Evolutionary conservation across 2,888 invertebrate genomes (phyloP).

Genomic region (Volucella bombylans): DNA sequence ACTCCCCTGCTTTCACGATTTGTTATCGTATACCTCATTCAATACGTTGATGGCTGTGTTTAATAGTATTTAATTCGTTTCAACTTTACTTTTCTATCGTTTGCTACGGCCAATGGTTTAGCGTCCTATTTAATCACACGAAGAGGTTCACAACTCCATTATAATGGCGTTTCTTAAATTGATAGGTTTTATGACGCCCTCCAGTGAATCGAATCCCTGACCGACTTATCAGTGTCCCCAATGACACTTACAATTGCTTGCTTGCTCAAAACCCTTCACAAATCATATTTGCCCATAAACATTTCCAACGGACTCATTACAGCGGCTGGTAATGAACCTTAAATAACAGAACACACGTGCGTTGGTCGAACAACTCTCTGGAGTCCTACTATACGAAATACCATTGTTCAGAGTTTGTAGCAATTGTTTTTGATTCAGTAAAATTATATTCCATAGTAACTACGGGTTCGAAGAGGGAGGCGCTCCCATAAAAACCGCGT

Average conservation of each 20-base stretch:
- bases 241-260: constrained; percentile 18
- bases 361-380: background rate
- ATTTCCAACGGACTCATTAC: constrained; percentile 24
- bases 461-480: background rate
- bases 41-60: no score
- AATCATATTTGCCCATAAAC: constrained; percentile 40
- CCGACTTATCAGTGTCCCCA: constrained; percentile 27
- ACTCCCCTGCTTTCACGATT: no score
- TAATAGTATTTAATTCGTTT: no score
- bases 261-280: constrained; percentile 44
- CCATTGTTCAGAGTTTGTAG: constrained; percentile 1
- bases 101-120: background rate
- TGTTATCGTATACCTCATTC: no score
- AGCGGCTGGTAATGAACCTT: constrained; percentile 27
- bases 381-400: background rate
- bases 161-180: background rate
- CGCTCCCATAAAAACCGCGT: background rate
- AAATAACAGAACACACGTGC: constrained; percentile 23
- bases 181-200: background rate
- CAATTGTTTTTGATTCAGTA: constrained; percentile 37
- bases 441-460: constrained; percentile 31
- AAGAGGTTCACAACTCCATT: constrained; percentile 1
- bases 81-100: background rate
- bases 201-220: constrained; percentile 1
- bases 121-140: background rate